Evolutionary conservation across 2,797 vertebrate genomes (phyloP), one percentile per base, ranked within the genome.

Genomic region (Oreochromis mossambicus): DNA sequence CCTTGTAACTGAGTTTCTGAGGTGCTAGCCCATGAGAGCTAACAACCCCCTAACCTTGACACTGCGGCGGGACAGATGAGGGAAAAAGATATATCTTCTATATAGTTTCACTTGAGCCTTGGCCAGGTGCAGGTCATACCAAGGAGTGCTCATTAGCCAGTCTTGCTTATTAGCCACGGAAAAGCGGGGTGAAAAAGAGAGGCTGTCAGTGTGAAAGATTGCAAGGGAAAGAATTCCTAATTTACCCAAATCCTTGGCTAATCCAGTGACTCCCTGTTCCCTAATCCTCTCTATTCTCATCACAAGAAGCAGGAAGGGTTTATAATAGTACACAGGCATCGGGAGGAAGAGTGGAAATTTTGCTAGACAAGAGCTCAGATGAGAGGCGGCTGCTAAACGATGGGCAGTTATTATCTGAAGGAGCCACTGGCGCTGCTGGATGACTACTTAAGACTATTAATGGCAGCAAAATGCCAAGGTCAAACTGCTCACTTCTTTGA

Each of bases 201-300:
- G 83, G 68, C 43, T 86, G 86, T 87, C 70, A 51, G 83, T 80
- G 80, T 79, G 82, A 85, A 80, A 76, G 79, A 83, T 76, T 68
- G 76, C 46, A 83, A 88, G 86, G 48, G 70, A 88, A 88, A 93
- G 88, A 91, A 92, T 94, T 92, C 89, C 91, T 92, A 93, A 94
- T 95, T 95, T 92, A 92, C 87, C 89, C 87, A 93, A 94, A 95
- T 93, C 94, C 92, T 87, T 46, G 2, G 50, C 83, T 95, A 93
- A 96, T 95, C 94, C 93, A 89, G 61, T 50, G 83, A 91, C 92
- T 90, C 90, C 88, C 77, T 46, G 86, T 81, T 88, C 86, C 83
- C 77, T 93, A 90, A 91, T 95, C 90, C 87, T 82, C 77, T 85
- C 78, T 86, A 70, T 87, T 87, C 58, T 85, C 81, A 68, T 43